phyloP scores from a whole-genome alignment of 2,797 vertebrate genomes.

The Hirundo rustica region DNA sequence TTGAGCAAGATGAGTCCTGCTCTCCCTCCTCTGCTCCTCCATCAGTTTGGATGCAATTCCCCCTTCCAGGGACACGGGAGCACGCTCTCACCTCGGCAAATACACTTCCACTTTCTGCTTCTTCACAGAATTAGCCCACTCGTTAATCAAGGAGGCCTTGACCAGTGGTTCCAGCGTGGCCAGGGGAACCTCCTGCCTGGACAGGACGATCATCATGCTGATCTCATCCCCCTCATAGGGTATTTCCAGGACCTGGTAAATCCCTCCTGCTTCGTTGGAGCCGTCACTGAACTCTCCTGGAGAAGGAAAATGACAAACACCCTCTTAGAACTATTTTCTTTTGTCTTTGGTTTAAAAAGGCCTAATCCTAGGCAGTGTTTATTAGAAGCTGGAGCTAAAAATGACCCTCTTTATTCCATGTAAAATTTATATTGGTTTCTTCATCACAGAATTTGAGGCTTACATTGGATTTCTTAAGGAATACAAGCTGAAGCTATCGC shows the following conservation, averaged over 20 bases:
- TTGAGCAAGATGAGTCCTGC: not conserved
- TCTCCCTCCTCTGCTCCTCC: not conserved
- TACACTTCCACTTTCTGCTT: conserved; percentile 98
- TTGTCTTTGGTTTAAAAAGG: not conserved
- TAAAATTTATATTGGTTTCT: not conserved
- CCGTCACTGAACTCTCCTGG: conserved; percentile 98
- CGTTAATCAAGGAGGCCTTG: conserved; percentile 90
- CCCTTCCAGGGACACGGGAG: not conserved
- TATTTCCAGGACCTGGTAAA: conserved; percentile 98
- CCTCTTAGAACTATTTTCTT: not conserved
- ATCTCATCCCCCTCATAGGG: conserved; percentile 93
- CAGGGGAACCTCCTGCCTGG: conserved; percentile 94
- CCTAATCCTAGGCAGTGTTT: not conserved
- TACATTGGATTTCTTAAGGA: not conserved
- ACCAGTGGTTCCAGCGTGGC: conserved; percentile 90
- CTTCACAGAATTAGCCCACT: conserved; percentile 96
- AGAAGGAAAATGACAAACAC: not conserved
- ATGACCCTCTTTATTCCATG: not conserved
- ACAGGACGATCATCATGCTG: conserved; percentile 93
- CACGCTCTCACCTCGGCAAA: conserved; percentile 87
- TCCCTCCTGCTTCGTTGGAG: conserved; percentile 93
- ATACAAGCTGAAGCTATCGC: not conserved
- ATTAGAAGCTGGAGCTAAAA: not conserved
- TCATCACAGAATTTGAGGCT: not conserved
- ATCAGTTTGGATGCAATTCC: not conserved